Evolutionary conservation across 2,888 invertebrate genomes (phyloP).

Genomic region (Caenorhabditis sp.): DNA sequence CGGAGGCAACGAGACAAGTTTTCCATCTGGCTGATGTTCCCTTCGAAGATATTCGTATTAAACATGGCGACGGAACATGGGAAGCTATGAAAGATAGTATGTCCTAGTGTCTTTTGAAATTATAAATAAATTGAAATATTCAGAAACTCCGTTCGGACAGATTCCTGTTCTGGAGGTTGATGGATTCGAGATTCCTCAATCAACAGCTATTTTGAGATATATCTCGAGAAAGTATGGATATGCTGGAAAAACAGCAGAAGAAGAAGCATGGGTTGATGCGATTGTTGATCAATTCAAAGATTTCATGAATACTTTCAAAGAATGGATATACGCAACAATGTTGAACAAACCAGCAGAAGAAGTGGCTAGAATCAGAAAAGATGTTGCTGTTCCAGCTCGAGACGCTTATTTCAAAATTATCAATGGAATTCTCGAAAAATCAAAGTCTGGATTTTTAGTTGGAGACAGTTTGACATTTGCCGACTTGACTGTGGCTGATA

Average conservation of each 20-base stretch:
- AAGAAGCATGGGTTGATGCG: conserved; percentile 34
- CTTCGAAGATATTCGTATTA: conserved; percentile 19
- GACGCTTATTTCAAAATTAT: conserved; percentile 16
- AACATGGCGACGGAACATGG: conserved; percentile 13
- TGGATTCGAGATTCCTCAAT: conserved; percentile 28
- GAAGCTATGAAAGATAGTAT: conserved; percentile 14
- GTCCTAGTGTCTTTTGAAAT: no score
- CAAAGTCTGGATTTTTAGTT: neutral
- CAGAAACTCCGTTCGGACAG: conserved; percentile 18
- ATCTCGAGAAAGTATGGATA: conserved; percentile 28
- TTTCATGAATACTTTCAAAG: conserved; percentile 7
- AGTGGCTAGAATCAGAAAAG: conserved; percentile 15
- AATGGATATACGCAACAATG: conserved; percentile 7
- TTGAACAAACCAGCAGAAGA: conserved; percentile 17
- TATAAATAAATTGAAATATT: neutral
- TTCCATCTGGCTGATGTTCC: conserved; percentile 24
- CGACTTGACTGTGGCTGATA: conserved; percentile 2
- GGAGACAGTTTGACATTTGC: conserved; percentile 3
- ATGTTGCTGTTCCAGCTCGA: conserved; percentile 11
- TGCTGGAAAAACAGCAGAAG: conserved; percentile 27
- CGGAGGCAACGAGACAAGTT: conserved; percentile 7
- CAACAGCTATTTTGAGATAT: conserved; percentile 18
- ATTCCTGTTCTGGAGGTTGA: conserved; percentile 22
- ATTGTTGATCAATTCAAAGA: conserved; percentile 35
- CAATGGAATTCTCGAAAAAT: neutral